Conservation (phyloP, 1,140 invertebrate genomes). For the Amyelois transitella region DNA sequence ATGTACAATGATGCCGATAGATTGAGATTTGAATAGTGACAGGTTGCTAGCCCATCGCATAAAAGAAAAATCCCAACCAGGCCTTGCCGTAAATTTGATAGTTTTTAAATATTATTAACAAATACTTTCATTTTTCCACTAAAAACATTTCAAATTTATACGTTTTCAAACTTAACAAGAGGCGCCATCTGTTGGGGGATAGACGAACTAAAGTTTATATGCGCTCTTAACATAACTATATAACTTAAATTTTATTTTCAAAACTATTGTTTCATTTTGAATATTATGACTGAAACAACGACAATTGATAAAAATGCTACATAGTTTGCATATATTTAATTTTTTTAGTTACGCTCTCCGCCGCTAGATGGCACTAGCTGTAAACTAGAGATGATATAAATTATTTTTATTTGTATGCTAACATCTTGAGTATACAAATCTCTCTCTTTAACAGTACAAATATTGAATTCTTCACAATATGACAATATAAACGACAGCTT, state of each 20-base stretch:
- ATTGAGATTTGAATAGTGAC: too few relatives aligned
- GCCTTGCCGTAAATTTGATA: too few relatives aligned
- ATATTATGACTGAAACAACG: too few relatives aligned
- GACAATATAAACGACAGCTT: background rate
- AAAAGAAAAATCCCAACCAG: too few relatives aligned
- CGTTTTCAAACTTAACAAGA: background rate
- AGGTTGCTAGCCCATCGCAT: too few relatives aligned
- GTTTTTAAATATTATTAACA: too few relatives aligned
- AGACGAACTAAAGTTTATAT: background rate
- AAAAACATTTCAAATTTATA: too few relatives aligned
- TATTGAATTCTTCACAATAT: background rate
- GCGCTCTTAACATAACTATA: background rate
- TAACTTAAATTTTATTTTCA: background rate
- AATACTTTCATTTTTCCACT: too few relatives aligned
- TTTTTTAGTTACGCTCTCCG: conserved; percentile 12
- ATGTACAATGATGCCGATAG: too few relatives aligned
- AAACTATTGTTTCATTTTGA: background rate
- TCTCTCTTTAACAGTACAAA: too few relatives aligned
- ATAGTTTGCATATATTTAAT: background rate
- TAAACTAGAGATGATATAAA: background rate
- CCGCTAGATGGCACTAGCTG: conserved; percentile 21
- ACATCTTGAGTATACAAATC: too few relatives aligned
- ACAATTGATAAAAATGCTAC: background rate
- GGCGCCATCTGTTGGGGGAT: conserved; percentile 21
- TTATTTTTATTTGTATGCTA: background rate